A percentile compares a stretch with the other conserved stretches of the same genome.
These are phyloP conservation scores for Taxidea taxus DNA, from an alignment of 2,113 vertebrate species.

Conservation along the genomic window DNA sequence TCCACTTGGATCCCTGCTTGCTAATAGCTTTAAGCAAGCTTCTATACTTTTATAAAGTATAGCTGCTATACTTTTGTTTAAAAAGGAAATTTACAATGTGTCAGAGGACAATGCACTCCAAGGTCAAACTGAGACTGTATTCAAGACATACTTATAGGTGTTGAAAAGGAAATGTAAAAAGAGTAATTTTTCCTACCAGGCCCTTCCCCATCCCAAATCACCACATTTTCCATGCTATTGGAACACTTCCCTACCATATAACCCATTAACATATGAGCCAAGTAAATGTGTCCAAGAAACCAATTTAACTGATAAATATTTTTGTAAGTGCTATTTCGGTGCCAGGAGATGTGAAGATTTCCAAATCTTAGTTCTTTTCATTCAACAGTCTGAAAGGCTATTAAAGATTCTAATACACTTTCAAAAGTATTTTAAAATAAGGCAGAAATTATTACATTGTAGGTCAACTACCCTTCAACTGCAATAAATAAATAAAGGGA, in stretches of 20 bases:
- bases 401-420: neutral
- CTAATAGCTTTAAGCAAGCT: neutral
- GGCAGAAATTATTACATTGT: neutral
- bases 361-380: neutral
- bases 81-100: neutral
- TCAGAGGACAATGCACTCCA: neutral
- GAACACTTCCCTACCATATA: neutral
- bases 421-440: neutral
- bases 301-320: neutral
- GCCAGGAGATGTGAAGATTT: neutral
- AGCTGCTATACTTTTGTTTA: neutral
- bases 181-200: neutral
- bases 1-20: neutral
- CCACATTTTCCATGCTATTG: neutral
- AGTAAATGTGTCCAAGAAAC: neutral
- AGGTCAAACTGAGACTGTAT: neutral
- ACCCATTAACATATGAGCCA: neutral
- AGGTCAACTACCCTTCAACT: neutral
- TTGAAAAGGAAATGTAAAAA: neutral
- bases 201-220: neutral
- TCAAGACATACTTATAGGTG: neutral
- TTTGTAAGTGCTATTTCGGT: neutral
- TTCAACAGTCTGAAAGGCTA: neutral
- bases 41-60: neutral
- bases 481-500: neutral